A percentile compares a stretch with the other conserved stretches of the same genome.
Conservation (phyloP, 2,888 invertebrate species). For the Camponotus fellah region DNA sequence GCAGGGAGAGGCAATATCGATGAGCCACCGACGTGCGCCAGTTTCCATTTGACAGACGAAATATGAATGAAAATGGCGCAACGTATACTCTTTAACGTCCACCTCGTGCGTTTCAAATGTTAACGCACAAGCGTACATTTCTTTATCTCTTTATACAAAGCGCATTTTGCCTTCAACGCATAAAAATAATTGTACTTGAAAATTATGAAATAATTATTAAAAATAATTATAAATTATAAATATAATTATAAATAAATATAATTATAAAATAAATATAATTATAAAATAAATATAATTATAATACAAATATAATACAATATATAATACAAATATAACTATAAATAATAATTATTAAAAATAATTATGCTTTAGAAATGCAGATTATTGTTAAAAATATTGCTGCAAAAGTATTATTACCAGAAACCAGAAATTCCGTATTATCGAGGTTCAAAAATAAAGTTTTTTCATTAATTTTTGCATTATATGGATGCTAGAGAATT, state of each 20-base stretch:
- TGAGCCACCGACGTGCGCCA: conserved; percentile 12
- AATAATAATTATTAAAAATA: not conserved
- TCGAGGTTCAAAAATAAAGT: not conserved
- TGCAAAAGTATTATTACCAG: too few relatives aligned
- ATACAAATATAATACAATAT: too few relatives aligned
- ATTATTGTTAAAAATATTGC: too few relatives aligned
- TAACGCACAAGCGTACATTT: not conserved
- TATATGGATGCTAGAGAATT: not conserved
- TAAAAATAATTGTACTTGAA: not conserved
- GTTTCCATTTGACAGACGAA: conserved; percentile 46
- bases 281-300: too few relatives aligned
- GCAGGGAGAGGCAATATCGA: conserved; percentile 43
- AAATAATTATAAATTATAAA: too few relatives aligned
- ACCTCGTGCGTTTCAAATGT: not conserved
- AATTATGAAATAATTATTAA: too few relatives aligned
- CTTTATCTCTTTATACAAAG: not conserved
- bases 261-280: too few relatives aligned
- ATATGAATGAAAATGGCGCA: conserved; percentile 44
- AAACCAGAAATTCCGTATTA: not conserved
- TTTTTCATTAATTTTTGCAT: too few relatives aligned
- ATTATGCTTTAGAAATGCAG: not conserved
- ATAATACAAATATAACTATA: too few relatives aligned
- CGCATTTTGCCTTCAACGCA: not conserved
- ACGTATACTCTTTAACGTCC: not conserved
- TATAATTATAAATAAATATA: too few relatives aligned